Percentiles rank a stretch among this genome's conserved stretches.
Conservation (phyloP, 1,140 invertebrate species). For the Philotrypesis tridentata region DNA sequence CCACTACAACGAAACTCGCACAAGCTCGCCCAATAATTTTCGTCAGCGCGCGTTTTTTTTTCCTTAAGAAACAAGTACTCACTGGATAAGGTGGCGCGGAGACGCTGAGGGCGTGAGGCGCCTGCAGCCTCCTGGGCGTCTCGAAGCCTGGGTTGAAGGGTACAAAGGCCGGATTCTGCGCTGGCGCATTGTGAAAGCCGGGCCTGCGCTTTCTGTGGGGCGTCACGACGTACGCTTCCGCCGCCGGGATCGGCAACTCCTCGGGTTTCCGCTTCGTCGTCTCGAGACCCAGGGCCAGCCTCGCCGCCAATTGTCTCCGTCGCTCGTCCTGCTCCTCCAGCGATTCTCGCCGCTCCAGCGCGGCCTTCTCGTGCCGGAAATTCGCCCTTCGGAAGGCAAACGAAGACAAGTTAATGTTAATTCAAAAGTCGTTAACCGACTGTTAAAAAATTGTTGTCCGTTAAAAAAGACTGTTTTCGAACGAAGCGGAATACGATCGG, state of each 20-base stretch:
- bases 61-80: slow-evolving; percentile 46
- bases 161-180: slow-evolving; percentile 89
- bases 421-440: too few species aligned
- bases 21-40: too few species aligned
- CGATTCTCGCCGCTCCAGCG: slow-evolving; percentile 69
- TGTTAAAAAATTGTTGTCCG: not conserved
- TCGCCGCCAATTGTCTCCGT: slow-evolving; percentile 67
- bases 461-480: not conserved
- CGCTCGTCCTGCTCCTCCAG: slow-evolving; percentile 72
- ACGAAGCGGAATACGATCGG: not conserved
- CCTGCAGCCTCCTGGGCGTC: slow-evolving; percentile 72
- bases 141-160: slow-evolving; percentile 77
- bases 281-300: slow-evolving; percentile 68
- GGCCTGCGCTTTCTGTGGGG: slow-evolving; percentile 87
- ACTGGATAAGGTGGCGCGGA: slow-evolving; percentile 82
- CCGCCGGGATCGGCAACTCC: slow-evolving; percentile 70
- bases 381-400: slow-evolving; percentile 46
- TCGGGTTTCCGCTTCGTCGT: slow-evolving; percentile 70
- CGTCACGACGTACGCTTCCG: slow-evolving; percentile 83
- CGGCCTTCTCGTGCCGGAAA: slow-evolving; percentile 60
- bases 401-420: too few species aligned
- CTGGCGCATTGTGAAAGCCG: slow-evolving; percentile 88
- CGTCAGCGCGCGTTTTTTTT: too few species aligned
- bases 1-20: not conserved
- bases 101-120: slow-evolving; percentile 79